phyloP scores from a whole-genome alignment of 2,888 invertebrate genomes.

The Tipula confusa region DNA sequence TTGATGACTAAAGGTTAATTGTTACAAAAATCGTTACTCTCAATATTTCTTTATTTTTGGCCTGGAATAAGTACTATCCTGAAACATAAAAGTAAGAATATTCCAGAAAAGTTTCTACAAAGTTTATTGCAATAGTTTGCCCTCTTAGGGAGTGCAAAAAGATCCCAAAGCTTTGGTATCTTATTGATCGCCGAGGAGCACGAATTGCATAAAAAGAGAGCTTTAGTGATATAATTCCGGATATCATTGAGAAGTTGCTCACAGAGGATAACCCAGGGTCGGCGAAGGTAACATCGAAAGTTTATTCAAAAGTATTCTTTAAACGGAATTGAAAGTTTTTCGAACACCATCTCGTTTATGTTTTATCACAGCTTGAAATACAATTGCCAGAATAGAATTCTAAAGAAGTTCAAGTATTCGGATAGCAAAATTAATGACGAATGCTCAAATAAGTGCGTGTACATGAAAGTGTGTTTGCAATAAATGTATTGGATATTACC shows the following conservation, averaged over 20 bases:
- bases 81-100: no score
- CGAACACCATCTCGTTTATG: slow-evolving; percentile 75
- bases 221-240: slow-evolving; percentile 72
- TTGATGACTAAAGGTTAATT: no score
- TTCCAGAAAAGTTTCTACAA: no score
- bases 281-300: slow-evolving; percentile 60
- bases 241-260: slow-evolving; percentile 67
- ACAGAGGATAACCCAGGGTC: slow-evolving; percentile 51
- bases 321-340: slow-evolving; percentile 76
- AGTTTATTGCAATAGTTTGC: no score
- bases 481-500: slow-evolving; percentile 66
- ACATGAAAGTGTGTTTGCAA: slow-evolving; percentile 70
- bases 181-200: no score
- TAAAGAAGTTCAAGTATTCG: slow-evolving; percentile 58
- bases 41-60: no score
- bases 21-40: no score
- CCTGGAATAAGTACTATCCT: no score
- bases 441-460: slow-evolving; percentile 62
- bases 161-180: no score
- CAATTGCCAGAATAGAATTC: slow-evolving; percentile 62
- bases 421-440: slow-evolving; percentile 56
- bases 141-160: no score
- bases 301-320: slow-evolving; percentile 70
- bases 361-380: slow-evolving; percentile 69
- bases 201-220: slow-evolving; percentile 71